Base-by-base conservation (phyloP, 2,113 vertebrate species). In the Plectropomus leopardus region DNA sequence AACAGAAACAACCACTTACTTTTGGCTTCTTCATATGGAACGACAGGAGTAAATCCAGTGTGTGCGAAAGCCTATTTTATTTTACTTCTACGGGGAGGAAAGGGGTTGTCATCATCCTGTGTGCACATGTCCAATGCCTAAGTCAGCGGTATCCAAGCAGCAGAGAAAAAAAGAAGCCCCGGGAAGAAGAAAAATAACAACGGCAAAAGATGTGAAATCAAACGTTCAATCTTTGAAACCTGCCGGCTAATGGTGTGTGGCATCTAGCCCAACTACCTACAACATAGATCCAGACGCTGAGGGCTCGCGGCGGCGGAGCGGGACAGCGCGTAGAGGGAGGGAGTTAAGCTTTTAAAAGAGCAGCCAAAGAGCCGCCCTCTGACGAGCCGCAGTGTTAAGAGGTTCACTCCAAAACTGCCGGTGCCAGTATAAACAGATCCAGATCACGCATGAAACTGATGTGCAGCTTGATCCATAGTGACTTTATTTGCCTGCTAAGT, bases 1-100 rank as follows among this genome's bases (percentile, higher is more conserved):
- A 60, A 28, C 1, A 53, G 45, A 76, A 54, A 4, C n/a, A 23
- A 32, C 7, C 24, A 95, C 95, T 95, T 95, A 96, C 95, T 94
- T 95, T 96, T 95, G 94, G 88, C 93, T 95, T 95, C 95, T 96
- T 96, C 95, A 96, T 96, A 96, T 94, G 95, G 95, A 96, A 95
- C 83, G 93, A 89, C 94, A 94, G 85, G 92, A 95, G 94, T 93
- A 92, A 93, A 93, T 95, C 95, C 94, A 93, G 80, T 92, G 92
- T 89, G 90, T 69, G 92, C 83, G 94, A 95, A 95, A 95, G 92
- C 94, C 94, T 95, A 95, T 94, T 95, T 95, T 95, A 95, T 95
- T 89, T 95, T 95, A 94, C 94, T 95, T 95, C 94, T 90, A 91
- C 93, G 92, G 85, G 89, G 88, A 93, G 93, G 92, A 91, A 96